phyloP scores from a whole-genome alignment of 1,140 invertebrate species.

The Teleopsis dalmanni region DNA sequence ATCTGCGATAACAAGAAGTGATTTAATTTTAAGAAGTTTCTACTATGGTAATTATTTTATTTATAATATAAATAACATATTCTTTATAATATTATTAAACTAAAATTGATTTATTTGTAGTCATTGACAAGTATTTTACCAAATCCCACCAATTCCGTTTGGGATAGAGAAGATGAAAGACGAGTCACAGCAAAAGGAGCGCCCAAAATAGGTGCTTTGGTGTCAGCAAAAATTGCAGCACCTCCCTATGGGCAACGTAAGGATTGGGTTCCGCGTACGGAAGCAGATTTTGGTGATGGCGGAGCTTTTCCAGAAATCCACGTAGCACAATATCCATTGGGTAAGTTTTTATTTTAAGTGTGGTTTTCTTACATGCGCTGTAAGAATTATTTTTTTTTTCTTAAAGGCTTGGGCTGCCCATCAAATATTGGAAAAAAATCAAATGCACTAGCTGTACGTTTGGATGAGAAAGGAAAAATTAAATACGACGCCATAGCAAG shows the following conservation, averaged over 20 bases:
- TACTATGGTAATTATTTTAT: no score
- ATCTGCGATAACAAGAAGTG: no score
- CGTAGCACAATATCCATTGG: constrained; percentile 92
- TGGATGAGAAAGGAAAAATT: constrained; percentile 89
- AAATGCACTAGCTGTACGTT: constrained; percentile 87
- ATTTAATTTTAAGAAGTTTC: no score
- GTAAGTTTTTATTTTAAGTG: constrained; percentile 39
- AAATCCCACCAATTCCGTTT: constrained; percentile 72
- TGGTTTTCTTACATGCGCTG: background rate
- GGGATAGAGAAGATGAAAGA: constrained; percentile 82
- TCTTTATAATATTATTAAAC: no score
- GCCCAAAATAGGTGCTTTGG: constrained; percentile 58
- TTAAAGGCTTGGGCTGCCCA: constrained; percentile 66
- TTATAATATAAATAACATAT: no score
- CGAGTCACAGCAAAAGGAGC: constrained; percentile 52
- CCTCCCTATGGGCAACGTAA: constrained; percentile 93
- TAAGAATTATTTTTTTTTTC: background rate
- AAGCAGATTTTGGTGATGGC: constrained; percentile 88
- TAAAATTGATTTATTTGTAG: no score
- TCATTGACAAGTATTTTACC: constrained; percentile 63
- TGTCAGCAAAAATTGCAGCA: constrained; percentile 76
- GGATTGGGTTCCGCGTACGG: constrained; percentile 85
- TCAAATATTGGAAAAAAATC: constrained; percentile 58
- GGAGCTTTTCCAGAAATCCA: constrained; percentile 98
- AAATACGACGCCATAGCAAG: constrained; percentile 95